Conservation (phyloP, 2,888 invertebrate species). For the Caenorhabditis becei region DNA sequence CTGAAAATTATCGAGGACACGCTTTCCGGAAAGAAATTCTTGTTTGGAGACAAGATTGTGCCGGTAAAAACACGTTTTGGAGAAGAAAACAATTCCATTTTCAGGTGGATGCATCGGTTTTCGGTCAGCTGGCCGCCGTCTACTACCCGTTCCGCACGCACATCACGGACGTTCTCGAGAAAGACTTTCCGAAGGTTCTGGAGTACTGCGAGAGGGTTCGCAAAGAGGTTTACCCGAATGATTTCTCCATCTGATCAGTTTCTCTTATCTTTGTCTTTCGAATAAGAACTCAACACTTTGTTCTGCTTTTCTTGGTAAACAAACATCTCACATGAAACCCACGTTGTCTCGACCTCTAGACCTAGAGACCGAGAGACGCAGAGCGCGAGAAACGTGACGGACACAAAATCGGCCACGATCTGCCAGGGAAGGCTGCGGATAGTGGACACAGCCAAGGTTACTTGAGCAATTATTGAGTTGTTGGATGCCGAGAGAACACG, state of each 20-base stretch:
- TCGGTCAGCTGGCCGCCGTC: constrained; percentile 75
- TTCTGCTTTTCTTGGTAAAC: constrained; percentile 5
- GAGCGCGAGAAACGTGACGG: constrained; percentile 30
- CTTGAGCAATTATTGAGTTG: not conserved
- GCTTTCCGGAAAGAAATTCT: constrained; percentile 90
- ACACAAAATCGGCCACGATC: constrained; percentile 33
- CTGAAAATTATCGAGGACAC: constrained; percentile 92
- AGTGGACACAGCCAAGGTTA: constrained; percentile 19
- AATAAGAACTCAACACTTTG: not conserved
- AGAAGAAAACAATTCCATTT: constrained; percentile 10
- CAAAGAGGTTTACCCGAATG: constrained; percentile 46
- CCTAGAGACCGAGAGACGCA: constrained; percentile 26
- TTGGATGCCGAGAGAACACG: no score
- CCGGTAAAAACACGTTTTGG: constrained; percentile 85
- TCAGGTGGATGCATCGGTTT: constrained; percentile 75
- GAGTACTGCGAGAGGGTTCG: constrained; percentile 36
- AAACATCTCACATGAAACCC: constrained; percentile 5
- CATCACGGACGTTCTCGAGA: constrained; percentile 30
- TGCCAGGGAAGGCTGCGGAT: not conserved
- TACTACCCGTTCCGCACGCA: constrained; percentile 64
- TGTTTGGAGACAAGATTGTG: constrained; percentile 95
- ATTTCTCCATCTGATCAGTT: constrained; percentile 33
- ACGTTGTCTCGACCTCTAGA: constrained; percentile 1
- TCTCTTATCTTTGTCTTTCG: not conserved
- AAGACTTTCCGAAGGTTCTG: constrained; percentile 37